Evolutionary conservation across 2,113 vertebrate genomes (phyloP), one percentile per base, ranked within the genome.

Genomic region (Globicephala melas): DNA sequence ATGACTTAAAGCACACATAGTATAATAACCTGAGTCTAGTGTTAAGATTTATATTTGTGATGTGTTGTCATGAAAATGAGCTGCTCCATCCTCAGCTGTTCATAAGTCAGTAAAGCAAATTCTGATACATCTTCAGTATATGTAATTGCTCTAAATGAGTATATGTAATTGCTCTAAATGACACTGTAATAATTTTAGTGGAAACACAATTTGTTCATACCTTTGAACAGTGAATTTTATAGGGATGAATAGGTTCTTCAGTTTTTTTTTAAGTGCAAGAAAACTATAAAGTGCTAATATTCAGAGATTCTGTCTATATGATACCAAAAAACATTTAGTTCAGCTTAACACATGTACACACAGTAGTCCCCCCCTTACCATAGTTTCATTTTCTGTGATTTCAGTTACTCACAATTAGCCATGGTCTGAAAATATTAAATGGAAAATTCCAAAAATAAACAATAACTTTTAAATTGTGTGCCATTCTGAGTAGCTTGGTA

Each of bases 31-130:
- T 89, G 76, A 55, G 44, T 87, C 97, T 84, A 88, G 10, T 98
- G 73, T 97, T 79, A 80, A 92, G 41, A 73, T 25, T 60, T 95
- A 71, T 98, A 80, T 97, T 62, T 96, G 73, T 91, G 55, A 95
- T 94, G 47, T 98, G n/a, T 84, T 58, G 62, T 95, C 28, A 77
- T 88, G 31, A 98, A 97, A 90, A 96, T 95, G 60, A 97, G 70
- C n/a, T 55, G 89, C 28, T 85, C 25, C 44, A 50, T 28, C 83
- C 90, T 97, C 68, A 93, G 58, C 93, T 98, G 65, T 77, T 83
- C 76, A 13, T 93, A 83, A 97, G 74, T 89, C 26, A 74, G n/a
- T 96, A 79, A 97, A 96, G 95, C 55, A 87, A 82, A 58, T 95
- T 44, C 58, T 67, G 68, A 31, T 95, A 41, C 94, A 62, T 93